Conservation (phyloP, 2,113 vertebrate genomes). For the Archocentrus centrarchus region DNA sequence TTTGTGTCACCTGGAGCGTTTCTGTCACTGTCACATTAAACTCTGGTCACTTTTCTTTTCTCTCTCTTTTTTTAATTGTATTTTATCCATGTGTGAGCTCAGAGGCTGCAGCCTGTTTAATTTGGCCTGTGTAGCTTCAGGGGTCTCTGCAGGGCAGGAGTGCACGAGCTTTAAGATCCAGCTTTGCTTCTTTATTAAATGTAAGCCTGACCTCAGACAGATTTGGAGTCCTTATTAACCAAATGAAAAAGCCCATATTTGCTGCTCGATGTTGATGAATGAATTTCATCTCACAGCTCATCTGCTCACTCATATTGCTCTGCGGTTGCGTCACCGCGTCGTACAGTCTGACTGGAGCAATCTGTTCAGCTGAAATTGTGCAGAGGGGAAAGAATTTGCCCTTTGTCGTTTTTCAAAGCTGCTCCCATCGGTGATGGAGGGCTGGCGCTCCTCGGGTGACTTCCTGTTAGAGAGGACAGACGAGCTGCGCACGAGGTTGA, state of each 20-base stretch:
- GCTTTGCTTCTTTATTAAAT: neutral
- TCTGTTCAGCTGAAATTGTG: constrained; percentile 21
- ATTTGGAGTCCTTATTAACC: neutral
- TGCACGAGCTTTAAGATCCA: accelerated
- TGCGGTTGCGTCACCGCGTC: neutral
- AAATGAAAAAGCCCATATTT: neutral
- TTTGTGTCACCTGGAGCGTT: accelerated
- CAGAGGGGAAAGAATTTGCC: neutral
- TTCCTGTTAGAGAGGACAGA: neutral
- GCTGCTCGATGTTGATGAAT: neutral
- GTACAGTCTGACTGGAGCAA: constrained; percentile 1
- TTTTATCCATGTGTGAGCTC: neutral
- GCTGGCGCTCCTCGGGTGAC: neutral
- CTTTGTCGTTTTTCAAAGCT: neutral
- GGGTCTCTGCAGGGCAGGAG: neutral
- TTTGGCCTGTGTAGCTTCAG: accelerated
- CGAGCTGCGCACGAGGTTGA: neutral
- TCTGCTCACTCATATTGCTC: constrained; percentile 4
- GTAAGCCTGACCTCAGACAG: neutral
- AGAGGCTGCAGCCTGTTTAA: neutral
- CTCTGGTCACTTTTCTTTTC: no score
- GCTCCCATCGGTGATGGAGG: neutral
- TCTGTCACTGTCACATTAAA: neutral
- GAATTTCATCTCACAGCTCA: constrained; percentile 4
- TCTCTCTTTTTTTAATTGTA: no score